These are phyloP conservation scores for Nemopilema nomurai DNA, from an alignment of 30 jellyfish, hydroid and myxozoan species.

Conservation along the genomic window DNA sequence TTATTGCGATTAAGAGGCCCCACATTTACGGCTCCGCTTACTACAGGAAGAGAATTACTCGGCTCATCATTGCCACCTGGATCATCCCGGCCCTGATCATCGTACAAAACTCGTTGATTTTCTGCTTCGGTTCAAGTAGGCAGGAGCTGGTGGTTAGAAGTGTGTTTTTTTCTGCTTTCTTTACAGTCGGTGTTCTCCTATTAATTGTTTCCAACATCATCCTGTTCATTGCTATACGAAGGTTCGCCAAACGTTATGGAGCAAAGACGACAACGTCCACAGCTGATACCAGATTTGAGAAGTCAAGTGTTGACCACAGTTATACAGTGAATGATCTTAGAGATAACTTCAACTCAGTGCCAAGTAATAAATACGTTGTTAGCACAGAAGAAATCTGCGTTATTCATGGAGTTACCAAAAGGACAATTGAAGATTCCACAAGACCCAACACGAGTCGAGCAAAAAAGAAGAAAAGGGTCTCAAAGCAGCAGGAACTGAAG, in stretches of 20 bases:
- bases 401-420: not conserved
- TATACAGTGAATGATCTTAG: not conserved
- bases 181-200: not conserved
- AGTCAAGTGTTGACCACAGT: not conserved
- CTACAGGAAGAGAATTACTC: not conserved
- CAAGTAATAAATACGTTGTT: not conserved
- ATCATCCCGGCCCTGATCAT: slow-evolving; percentile 31
- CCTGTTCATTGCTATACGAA: slow-evolving; percentile 15
- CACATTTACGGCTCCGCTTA: not conserved
- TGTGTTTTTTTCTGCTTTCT: slow-evolving; percentile 17
- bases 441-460: too few relatives aligned
- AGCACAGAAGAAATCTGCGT: not conserved
- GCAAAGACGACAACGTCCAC: not conserved
- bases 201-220: not conserved
- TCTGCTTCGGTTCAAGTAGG: not conserved
- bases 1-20: slow-evolving; percentile 55
- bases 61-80: slow-evolving; percentile 35
- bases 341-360: not conserved
- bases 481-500: slow-evolving; percentile 35
- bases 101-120: slow-evolving; percentile 24
- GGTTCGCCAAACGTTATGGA: slow-evolving; percentile 7
- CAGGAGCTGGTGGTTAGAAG: slow-evolving; percentile 37
- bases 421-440: too few relatives aligned
- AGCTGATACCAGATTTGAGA: not conserved
- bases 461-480: too few relatives aligned